Conservation (phyloP, 2,797 vertebrate species). For the Pelobates cultripes region DNA sequence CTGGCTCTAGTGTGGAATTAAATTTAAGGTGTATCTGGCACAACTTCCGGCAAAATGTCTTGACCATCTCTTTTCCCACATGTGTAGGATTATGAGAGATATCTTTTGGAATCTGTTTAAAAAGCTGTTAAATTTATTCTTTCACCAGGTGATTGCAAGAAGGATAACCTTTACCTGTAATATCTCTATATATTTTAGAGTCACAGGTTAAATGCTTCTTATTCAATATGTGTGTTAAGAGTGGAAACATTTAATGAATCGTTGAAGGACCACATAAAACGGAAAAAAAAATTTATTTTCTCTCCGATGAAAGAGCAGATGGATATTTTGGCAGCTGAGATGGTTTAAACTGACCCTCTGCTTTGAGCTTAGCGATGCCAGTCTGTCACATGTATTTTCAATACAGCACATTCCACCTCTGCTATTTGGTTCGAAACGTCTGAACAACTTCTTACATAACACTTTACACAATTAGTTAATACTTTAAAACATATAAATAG, state of each 20-base stretch:
- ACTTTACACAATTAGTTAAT: neutral
- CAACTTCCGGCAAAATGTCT: conserved; percentile 57
- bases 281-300: conserved; percentile 66
- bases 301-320: conserved; percentile 81
- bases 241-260: conserved; percentile 64
- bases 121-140: conserved; percentile 58
- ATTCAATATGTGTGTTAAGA: conserved; percentile 68
- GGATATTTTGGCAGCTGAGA: conserved; percentile 74
- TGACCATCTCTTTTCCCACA: conserved; percentile 65
- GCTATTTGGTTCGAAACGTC: conserved; percentile 22
- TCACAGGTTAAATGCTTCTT: conserved; percentile 49
- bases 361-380: conserved; percentile 71
- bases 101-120: conserved; percentile 60
- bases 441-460: conserved; percentile 8
- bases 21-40: conserved; percentile 67
- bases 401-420: conserved; percentile 20
- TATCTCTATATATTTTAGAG: neutral
- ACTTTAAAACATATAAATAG: too few relatives aligned
- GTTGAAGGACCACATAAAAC: conserved; percentile 70
- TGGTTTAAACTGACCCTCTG: conserved; percentile 77
- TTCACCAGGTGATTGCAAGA: conserved; percentile 62
- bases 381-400: conserved; percentile 64
- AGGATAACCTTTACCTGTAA: conserved; percentile 58
- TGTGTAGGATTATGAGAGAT: conserved; percentile 61
- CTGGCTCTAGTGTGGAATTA: conserved; percentile 61